Conservation (phyloP, 2,113 vertebrate genomes). For the Sapayoa aenigma region DNA sequence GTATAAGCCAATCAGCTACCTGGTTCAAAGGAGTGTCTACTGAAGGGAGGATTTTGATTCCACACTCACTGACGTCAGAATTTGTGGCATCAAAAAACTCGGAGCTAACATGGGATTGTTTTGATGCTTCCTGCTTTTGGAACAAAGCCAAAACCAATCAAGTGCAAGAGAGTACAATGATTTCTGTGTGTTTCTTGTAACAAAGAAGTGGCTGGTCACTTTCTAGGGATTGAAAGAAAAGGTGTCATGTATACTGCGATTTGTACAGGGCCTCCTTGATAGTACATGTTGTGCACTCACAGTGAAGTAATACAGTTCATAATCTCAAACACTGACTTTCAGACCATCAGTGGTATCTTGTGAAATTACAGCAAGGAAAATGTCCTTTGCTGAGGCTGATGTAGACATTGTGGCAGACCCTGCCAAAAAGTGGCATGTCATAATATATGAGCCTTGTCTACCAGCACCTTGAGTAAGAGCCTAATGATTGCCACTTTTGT, state of each 20-base stretch:
- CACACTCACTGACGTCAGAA: neutral
- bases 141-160: neutral
- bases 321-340: neutral
- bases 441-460: neutral
- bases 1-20: neutral
- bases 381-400: neutral
- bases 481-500: neutral
- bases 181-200: neutral
- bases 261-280: neutral
- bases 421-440: neutral
- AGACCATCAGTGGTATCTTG: neutral
- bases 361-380: neutral
- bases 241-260: neutral
- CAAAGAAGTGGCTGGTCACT: neutral
- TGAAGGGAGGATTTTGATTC: neutral
- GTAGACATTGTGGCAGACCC: neutral
- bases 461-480: neutral
- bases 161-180: neutral
- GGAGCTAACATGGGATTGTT: neutral
- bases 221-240: neutral
- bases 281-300: neutral
- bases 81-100: neutral
- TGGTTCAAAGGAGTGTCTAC: neutral
- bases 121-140: neutral
- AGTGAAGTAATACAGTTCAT: fast-evolving